Base-by-base conservation (phyloP, 2,797 vertebrate species). In the Austrolebias charrua region DNA sequence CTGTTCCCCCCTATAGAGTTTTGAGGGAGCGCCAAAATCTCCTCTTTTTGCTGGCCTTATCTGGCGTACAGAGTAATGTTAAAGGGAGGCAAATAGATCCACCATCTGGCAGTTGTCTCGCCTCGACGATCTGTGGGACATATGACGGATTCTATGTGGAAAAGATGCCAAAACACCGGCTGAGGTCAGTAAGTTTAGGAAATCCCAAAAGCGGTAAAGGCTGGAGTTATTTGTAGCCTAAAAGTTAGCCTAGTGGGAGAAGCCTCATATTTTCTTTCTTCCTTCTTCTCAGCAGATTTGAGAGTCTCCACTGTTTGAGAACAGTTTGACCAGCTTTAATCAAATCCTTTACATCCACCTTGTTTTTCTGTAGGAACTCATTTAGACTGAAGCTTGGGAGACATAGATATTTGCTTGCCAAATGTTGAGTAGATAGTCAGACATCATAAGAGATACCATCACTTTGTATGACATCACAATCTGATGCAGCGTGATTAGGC, bases 91-190 rank as follows among this genome's bases (percentile, higher is more conserved):
- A 87, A 85, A 90, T 90, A 88, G 82, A 86, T 86, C 75, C 33
- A 20, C 86, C 88, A 89, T 91, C 85, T 91, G 88, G 82, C 74
- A 68, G 78, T 79, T 79, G 81, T 88, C 86, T 88, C 81, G 83
- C 84, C 81, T 78, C 56, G 64, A 78, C 76, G 71, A 80, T 89
- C 84, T 88, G 80, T 64, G 71, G 82, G 81, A 81, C 75, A 75
- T 66, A 80, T 88, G 86, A 89, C 82, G 84, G 80, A 88, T 89
- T 83, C 78, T 75, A 76, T 55, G 47, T 54, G 69, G 66, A 80
- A 70, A 81, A 76, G 79, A 79, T 7, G 72, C 82, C 69, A 81
- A 84, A 85, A 83, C 86, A 85, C 81, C 61, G 52, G 61, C 71
- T 75, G 66, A 80, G 86, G 81, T 84, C 84, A 80, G 71, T 68